These are phyloP conservation scores for Sebastes umbrosus DNA, from an alignment of 2,797 vertebrate genomes.

Conservation along the genomic window DNA sequence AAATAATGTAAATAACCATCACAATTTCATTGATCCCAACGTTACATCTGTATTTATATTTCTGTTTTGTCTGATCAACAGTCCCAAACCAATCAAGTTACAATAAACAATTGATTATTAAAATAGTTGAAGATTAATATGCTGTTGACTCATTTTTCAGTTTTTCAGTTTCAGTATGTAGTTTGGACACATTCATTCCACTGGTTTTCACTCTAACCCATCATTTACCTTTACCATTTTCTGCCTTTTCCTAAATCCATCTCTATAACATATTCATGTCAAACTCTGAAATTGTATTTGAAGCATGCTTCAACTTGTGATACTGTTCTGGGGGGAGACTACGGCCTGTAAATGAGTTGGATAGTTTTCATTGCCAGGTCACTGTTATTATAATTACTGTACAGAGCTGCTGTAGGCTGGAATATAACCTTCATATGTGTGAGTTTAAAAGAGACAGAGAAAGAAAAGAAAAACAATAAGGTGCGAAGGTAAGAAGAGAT, in stretches of 20 bases:
- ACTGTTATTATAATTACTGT: slow-evolving; percentile 30
- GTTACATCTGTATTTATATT: no score
- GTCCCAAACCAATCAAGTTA: no score
- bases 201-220: no score
- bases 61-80: no score
- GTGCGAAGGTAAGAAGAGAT: neutral
- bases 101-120: accelerated
- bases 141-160: no score
- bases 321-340: neutral
- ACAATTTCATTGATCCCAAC: no score
- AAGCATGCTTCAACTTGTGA: neutral
- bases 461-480: neutral
- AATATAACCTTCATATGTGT: neutral
- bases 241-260: accelerated
- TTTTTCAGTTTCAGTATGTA: no score
- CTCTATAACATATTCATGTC: neutral
- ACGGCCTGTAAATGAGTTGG: slow-evolving; percentile 7
- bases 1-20: no score
- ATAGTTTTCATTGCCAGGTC: slow-evolving; percentile 25
- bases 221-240: no score
- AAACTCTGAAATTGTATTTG: neutral
- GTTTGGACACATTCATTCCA: no score
- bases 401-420: slow-evolving; percentile 10
- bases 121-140: no score
- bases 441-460: neutral